Evolutionary conservation across 2,888 invertebrate genomes (phyloP).

Genomic region (Pseudeuparius sepicola): DNA sequence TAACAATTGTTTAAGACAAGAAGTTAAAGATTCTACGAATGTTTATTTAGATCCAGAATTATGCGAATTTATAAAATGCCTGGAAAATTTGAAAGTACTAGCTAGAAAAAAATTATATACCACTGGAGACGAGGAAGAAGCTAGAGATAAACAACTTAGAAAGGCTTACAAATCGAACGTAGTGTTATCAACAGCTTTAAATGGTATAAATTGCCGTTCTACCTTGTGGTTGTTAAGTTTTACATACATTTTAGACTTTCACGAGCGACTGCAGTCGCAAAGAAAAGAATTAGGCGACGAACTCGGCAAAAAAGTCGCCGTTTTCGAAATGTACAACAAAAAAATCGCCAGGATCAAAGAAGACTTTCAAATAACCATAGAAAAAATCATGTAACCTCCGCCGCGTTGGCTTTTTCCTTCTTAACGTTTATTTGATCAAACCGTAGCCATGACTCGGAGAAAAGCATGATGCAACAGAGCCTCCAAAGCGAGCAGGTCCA

Average conservation of each 20-base stretch:
- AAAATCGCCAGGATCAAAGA: constrained; percentile 25
- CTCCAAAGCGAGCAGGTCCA: constrained; percentile 41
- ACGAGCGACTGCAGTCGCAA: constrained; percentile 26
- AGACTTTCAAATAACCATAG: constrained; percentile 23
- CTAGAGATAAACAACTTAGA: constrained; percentile 24
- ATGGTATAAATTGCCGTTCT: constrained; percentile 17
- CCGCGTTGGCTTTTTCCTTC: too few species aligned
- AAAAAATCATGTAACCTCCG: constrained; percentile 26
- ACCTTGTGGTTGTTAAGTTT: too few species aligned
- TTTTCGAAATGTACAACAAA: constrained; percentile 23
- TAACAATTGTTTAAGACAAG: constrained; percentile 21
- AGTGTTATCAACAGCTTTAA: constrained; percentile 20
- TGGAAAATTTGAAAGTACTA: constrained; percentile 16
- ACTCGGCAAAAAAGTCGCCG: constrained; percentile 24
- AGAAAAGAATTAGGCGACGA: constrained; percentile 27
- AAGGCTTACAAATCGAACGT: constrained; percentile 26
- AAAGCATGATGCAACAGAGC: constrained; percentile 44
- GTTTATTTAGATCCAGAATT: neutral
- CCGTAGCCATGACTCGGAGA: constrained; percentile 27
- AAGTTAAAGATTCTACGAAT: neutral
- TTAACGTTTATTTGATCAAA: too few species aligned
- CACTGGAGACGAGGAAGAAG: constrained; percentile 24
- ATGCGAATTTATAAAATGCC: neutral
- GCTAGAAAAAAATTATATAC: constrained; percentile 23
- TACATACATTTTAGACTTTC: constrained; percentile 25